These are phyloP conservation scores for Chrysopa pallens DNA, from an alignment of 1,140 invertebrate species.

Conservation along the genomic window DNA sequence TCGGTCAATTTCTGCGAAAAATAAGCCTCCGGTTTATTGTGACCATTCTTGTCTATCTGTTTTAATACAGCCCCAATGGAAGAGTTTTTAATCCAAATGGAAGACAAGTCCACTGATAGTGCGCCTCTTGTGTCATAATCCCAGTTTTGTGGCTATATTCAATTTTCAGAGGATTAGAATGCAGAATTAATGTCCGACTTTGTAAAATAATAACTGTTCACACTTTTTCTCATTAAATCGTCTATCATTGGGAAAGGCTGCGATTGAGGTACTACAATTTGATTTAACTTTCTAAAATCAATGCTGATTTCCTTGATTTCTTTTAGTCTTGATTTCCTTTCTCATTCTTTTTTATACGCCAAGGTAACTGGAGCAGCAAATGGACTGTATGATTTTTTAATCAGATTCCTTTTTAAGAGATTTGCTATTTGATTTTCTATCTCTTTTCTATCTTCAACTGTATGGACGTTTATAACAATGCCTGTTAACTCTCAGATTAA, in stretches of 20 bases:
- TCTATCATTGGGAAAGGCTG: constrained; percentile 18
- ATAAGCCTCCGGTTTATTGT: no score
- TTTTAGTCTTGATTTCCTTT: no score
- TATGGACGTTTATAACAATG: constrained; percentile 12
- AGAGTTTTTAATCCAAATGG: no score
- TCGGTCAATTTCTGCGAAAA: no score
- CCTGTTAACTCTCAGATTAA: constrained; percentile 12
- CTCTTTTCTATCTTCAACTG: constrained; percentile 15
- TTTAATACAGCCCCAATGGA: no score
- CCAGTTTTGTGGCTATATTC: constrained; percentile 16
- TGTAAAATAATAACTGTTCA: no score
- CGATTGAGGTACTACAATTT: constrained; percentile 17
- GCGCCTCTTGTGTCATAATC: constrained; percentile 18
- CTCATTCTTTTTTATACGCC: constrained; percentile 16
- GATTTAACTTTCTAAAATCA: constrained; percentile 18
- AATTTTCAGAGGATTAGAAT: constrained; percentile 13
- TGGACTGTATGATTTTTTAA: constrained; percentile 18
- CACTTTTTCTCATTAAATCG: constrained; percentile 12
- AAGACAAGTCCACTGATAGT: constrained; percentile 13
- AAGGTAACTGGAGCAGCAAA: constrained; percentile 18
- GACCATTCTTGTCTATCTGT: no score
- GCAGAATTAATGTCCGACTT: constrained; percentile 8
- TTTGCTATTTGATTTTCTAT: constrained; percentile 15
- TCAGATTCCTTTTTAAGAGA: constrained; percentile 14
- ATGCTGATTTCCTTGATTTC: no score